Base-by-base conservation (phyloP, 2,797 vertebrate genomes). In the Tenualosa thibaudeaui region DNA sequence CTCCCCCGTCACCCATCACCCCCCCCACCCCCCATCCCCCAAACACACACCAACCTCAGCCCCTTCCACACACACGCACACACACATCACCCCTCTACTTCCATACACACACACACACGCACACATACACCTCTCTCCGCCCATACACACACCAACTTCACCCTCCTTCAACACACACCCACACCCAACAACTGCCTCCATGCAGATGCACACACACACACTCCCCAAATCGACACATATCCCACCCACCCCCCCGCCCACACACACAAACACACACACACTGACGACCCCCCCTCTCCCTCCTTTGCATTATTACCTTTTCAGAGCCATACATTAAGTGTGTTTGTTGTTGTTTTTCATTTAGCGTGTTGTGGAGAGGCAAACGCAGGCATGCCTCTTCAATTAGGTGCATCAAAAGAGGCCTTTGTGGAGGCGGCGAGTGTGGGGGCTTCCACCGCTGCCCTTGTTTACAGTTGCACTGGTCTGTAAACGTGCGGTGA, bases 271-370 rank as follows among this genome's bases (percentile, higher is more conserved):
- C 31, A 75, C 17, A 43, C 37, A 43, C 37, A 75, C 68, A 43
- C 37, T 17, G 26, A 75, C 65, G 3, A 24, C n/a, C n/a, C 62
- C 26, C n/a, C 62, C 26, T 26, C 10, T 3, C 62, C 65, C 3
- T 31, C 68, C 60, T n/a, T 6, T 58, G 19, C 56, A 58, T 3
- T 58, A 58, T 22, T 5, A 19, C 56, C 13, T 37, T 82, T 50
- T 40, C 81, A 60, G 62, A 51, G 13, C 56, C 22, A n/a, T 81
- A 81, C 51, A 0, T 65, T 81, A 62, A 51, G 58, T 81, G 82
- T 15, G 51, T 85, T 86, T 87, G 43, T 71, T 51, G 49, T 71
- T 53, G 50, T 81, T 86, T 60, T 22, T 78, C 24, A 49, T 87
- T 83, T 85, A 81, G 51, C 24, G 81, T 60, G 50, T 68, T 24